A percentile compares a stretch with the other conserved stretches of the same genome.
Conservation (phyloP, 2,113 vertebrate species). For the Helogale parvula region DNA sequence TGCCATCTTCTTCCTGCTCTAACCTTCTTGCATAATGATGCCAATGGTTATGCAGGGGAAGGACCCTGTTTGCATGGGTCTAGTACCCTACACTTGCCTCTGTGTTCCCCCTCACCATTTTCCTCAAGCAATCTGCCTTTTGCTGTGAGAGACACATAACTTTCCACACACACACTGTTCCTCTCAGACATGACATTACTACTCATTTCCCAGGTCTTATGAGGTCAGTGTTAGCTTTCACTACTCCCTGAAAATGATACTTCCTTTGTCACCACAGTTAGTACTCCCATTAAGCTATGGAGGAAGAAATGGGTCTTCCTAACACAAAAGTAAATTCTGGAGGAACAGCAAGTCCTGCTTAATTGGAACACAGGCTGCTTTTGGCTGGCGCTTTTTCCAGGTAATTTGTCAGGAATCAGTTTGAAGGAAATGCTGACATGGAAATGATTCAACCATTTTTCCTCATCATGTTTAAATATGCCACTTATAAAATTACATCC, state of each 20-base stretch:
- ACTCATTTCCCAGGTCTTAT: not conserved
- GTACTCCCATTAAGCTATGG: not conserved
- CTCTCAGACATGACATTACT: not conserved
- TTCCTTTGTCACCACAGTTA: not conserved
- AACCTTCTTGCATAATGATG: not conserved
- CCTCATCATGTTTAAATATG: not conserved
- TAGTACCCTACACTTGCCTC: not conserved
- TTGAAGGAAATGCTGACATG: not conserved
- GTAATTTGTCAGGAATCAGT: not conserved
- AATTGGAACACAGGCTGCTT: not conserved
- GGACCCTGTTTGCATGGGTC: not conserved
- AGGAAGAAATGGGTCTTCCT: not conserved
- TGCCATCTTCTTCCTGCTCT: not conserved
- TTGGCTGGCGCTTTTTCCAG: not conserved
- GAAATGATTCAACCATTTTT: not conserved
- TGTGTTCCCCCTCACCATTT: not conserved
- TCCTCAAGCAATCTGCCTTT: not conserved
- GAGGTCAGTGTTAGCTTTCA: not conserved
- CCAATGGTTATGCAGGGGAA: not conserved
- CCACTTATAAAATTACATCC: not conserved
- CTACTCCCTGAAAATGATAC: not conserved
- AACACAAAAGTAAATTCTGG: not conserved
- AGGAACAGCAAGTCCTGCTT: not conserved
- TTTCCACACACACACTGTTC: not conserved
- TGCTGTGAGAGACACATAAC: not conserved